phyloP scores from a whole-genome alignment of 2,888 invertebrate species.

The Drymonia ruficornis region DNA sequence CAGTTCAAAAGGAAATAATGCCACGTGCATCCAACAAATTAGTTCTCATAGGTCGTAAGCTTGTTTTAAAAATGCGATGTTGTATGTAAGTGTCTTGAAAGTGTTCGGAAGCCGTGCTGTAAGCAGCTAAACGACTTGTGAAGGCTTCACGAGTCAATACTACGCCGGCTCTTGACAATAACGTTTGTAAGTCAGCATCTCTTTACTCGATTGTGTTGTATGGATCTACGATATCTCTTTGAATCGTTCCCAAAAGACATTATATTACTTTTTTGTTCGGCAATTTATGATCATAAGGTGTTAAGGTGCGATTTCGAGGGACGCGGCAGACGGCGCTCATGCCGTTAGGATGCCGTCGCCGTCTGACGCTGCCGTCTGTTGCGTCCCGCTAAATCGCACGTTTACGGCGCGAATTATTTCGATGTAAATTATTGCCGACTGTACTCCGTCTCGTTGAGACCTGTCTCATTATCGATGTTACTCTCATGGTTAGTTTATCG shows the following conservation, averaged over 20 bases:
- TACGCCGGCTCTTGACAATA: constrained; percentile 36
- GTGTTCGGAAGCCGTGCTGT: neutral
- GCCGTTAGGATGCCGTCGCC: too few relatives aligned
- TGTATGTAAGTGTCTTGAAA: neutral
- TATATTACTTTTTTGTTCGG: neutral
- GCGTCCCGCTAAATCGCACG: too few relatives aligned
- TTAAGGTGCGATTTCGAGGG: too few relatives aligned
- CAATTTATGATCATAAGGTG: too few relatives aligned
- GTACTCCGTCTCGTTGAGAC: constrained; percentile 30
- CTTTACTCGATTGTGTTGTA: neutral
- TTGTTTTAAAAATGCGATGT: neutral
- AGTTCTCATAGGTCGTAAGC: too few relatives aligned
- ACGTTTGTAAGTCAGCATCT: constrained; percentile 10
- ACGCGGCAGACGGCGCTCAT: too few relatives aligned
- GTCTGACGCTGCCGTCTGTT: too few relatives aligned
- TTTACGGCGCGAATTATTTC: constrained; percentile 7
- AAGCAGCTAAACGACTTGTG: neutral
- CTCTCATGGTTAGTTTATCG: constrained; percentile 38
- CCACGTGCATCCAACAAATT: neutral
- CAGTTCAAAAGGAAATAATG: neutral
- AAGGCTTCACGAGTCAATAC: too few relatives aligned
- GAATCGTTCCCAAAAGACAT: neutral
- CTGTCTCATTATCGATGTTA: constrained; percentile 38
- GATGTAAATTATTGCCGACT: constrained; percentile 10
- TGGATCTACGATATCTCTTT: neutral